phyloP scores from a whole-genome alignment of 2,797 vertebrate genomes.

The Mormyrus proboscirostris region DNA sequence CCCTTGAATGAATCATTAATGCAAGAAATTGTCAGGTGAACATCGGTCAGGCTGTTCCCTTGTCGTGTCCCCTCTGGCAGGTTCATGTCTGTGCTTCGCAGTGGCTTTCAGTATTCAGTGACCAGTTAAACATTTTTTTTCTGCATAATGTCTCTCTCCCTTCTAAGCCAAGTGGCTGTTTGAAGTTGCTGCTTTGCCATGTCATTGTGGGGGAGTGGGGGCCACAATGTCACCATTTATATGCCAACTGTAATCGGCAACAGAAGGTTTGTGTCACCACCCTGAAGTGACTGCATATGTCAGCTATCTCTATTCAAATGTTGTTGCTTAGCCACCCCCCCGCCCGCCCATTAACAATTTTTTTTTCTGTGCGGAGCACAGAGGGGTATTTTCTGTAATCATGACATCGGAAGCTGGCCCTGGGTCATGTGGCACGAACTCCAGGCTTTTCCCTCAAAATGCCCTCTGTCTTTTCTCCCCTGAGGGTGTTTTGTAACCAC shows the following conservation, averaged over 20 bases:
- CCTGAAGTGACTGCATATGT: conserved; percentile 27
- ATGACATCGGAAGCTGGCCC: conserved; percentile 57
- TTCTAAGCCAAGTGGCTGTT: conserved; percentile 28
- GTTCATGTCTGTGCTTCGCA: background rate
- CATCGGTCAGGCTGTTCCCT: background rate
- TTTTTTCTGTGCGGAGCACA: conserved; percentile 34
- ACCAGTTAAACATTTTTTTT: conserved; percentile 12
- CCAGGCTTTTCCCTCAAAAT: conserved; percentile 7
- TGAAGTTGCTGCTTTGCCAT: conserved; percentile 33
- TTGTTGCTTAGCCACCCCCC: background rate
- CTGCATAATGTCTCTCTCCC: conserved; percentile 12
- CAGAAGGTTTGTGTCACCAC: conserved; percentile 49
- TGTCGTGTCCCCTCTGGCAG: background rate
- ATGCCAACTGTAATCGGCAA: conserved; percentile 54
- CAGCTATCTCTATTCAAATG: conserved; percentile 31
- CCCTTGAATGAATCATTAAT: background rate
- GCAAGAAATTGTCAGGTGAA: background rate
- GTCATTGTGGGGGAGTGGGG: conserved; percentile 37
- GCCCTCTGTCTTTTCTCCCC: background rate
- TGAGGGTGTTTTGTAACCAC: background rate
- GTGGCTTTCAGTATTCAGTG: background rate
- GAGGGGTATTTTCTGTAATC: conserved; percentile 45
- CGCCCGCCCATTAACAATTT: background rate
- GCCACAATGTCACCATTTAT: conserved; percentile 47
- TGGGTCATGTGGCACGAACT: conserved; percentile 34